Evolutionary conservation across 2,113 vertebrate species (phyloP), one percentile per base, ranked within the genome.

Genomic region (Dipodomys merriami): DNA sequence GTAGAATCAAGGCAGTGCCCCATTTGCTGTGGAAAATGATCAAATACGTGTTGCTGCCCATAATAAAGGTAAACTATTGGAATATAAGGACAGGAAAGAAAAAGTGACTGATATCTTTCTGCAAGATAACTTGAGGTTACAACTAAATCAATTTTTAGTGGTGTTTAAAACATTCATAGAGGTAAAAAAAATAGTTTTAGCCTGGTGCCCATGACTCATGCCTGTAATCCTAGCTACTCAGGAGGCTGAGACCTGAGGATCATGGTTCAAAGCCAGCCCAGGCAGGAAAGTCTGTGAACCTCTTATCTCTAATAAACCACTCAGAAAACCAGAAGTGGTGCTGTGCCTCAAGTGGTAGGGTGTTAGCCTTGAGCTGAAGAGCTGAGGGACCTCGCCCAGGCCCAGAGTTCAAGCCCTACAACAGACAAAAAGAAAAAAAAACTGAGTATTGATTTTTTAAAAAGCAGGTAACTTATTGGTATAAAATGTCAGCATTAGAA

Each of bases 81-180:
- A 86, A 27, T 22, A 78, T 13, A 79, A 27, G 72, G 22, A 49
- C 2, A 76, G 23, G 18, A 20, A n/a, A 69, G 12, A 33, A 68
- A 67, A 29, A 23, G 30, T 7, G 22, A 53, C 29, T 19, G 13
- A 30, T 16, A 80, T 27, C 91, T 93, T 91, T 89, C 71, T 64
- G 4, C 3, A 9, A 4, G 3, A 49, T 69, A 71, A 82, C 2
- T 57, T 85, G 27, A 78, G 57, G 6, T 90, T 78, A 76, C 8
- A 90, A 57, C 1, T 13, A 72, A 88, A 94, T n/a, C 49, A 62
- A 53, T 72, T 94, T 92, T 82, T 19, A 72, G 23, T 46, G 74
- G 76, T 49, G 7, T 49, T 22, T 35, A 25, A 79, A 65, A 90
- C 57, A 12, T 77, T 16, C 20, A 23, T 53, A 33, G 5, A 39